Percentiles rank a stretch among this genome's conserved stretches.
Conservation (phyloP, 1,140 invertebrate genomes). For the Sminthurinus signatus region DNA sequence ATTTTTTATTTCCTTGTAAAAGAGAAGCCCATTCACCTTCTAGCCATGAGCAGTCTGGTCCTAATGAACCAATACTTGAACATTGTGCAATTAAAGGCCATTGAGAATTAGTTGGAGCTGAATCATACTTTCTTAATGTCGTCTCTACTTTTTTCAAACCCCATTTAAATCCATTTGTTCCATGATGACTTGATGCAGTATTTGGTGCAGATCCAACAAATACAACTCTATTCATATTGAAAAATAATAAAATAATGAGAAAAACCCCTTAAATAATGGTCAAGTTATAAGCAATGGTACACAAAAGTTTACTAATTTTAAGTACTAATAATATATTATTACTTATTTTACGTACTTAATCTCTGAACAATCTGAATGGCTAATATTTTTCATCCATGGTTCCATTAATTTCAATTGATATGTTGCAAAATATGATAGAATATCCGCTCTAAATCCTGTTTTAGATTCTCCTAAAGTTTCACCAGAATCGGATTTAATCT, state of each 20-base stretch:
- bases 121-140: neutral
- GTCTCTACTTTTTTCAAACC: slow-evolving; percentile 35
- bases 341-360: slow-evolving; percentile 74
- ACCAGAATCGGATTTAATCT: slow-evolving; percentile 45
- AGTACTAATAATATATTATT: too few relatives aligned
- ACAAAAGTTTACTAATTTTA: too few relatives aligned
- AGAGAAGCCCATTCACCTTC: slow-evolving; percentile 20
- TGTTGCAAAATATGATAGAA: slow-evolving; percentile 70
- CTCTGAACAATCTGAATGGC: slow-evolving; percentile 66
- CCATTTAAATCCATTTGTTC: slow-evolving; percentile 34
- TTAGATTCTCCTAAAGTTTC: slow-evolving; percentile 60
- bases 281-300: too few relatives aligned
- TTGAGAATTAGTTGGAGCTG: slow-evolving; percentile 43
- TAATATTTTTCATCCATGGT: slow-evolving; percentile 67
- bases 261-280: too few relatives aligned
- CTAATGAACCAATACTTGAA: slow-evolving; percentile 62
- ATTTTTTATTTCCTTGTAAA: slow-evolving; percentile 41
- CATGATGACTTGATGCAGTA: slow-evolving; percentile 42
- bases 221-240: slow-evolving; percentile 57
- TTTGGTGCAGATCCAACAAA: slow-evolving; percentile 72
- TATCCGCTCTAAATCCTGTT: slow-evolving; percentile 76
- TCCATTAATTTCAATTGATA: slow-evolving; percentile 57
- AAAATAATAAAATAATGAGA: slow-evolving; percentile 11
- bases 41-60: slow-evolving; percentile 33
- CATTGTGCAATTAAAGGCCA: slow-evolving; percentile 75